phyloP scores from a whole-genome alignment of 2,888 invertebrate genomes.

The Microctonus brassicae region DNA sequence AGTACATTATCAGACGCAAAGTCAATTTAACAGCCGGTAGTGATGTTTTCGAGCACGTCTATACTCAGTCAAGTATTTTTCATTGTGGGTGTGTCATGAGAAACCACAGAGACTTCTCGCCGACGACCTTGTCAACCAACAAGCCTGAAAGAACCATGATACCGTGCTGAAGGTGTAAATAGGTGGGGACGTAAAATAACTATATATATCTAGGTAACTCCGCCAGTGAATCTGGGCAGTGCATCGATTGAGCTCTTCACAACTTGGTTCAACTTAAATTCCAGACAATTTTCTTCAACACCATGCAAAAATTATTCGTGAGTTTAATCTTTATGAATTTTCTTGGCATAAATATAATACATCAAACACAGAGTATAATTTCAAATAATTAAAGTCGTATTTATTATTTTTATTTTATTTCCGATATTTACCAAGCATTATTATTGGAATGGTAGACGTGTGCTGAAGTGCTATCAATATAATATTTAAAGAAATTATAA shows the following conservation, averaged over 20 bases:
- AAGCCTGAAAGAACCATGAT: slow-evolving; percentile 14
- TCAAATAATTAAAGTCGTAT: too few species aligned
- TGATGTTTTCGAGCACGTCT: not conserved
- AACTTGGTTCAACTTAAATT: slow-evolving; percentile 2
- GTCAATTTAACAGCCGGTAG: slow-evolving; percentile 10
- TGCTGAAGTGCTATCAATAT: too few species aligned
- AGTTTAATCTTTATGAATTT: slow-evolving; percentile 23
- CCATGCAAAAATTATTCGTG: slow-evolving; percentile 39
- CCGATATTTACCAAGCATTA: too few species aligned
- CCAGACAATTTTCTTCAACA: not conserved
- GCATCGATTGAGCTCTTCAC: slow-evolving; percentile 35
- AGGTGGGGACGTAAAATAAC: slow-evolving; percentile 35
- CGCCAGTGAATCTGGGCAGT: slow-evolving; percentile 38
- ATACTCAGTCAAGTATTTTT: not conserved
- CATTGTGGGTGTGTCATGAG: slow-evolving; percentile 46
- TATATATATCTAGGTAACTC: slow-evolving; percentile 43
- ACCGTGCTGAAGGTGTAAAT: slow-evolving; percentile 27
- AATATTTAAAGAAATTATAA: too few species aligned
- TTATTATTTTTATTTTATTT: too few species aligned
- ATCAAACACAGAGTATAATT: too few species aligned
- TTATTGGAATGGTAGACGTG: too few species aligned
- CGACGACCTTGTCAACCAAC: slow-evolving; percentile 55
- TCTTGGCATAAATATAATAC: too few species aligned
- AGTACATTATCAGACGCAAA: slow-evolving; percentile 19
- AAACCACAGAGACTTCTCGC: slow-evolving; percentile 45